Evolutionary conservation across 2,113 vertebrate genomes (phyloP).

Genomic region (Sceloporus tristichus): DNA sequence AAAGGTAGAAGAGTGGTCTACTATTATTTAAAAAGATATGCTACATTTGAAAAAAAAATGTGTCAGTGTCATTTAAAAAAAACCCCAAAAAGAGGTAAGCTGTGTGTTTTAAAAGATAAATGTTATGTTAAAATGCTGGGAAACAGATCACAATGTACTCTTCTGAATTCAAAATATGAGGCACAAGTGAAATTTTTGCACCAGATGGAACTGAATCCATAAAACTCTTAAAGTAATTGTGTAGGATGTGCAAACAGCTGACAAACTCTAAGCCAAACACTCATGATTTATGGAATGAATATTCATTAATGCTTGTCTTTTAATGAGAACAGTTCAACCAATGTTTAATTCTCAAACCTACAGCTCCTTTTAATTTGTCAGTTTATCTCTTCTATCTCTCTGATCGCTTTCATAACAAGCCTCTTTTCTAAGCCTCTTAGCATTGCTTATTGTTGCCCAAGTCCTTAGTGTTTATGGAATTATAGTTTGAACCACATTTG

Average conservation of each 20-base stretch:
- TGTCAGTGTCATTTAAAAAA: conserved; percentile 60
- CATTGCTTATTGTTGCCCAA: not conserved
- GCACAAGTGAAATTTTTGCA: conserved; percentile 43
- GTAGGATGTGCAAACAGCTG: conserved; percentile 12
- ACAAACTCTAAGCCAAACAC: not conserved
- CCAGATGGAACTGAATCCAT: conserved; percentile 27
- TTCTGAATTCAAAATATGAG: conserved; percentile 56
- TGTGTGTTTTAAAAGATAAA: conserved; percentile 75
- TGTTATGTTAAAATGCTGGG: conserved; percentile 73
- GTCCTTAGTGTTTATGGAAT: accelerated
- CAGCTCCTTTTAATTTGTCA: not conserved
- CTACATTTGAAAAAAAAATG: conserved; percentile 59
- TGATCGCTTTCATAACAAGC: not conserved
- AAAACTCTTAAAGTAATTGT: conserved; percentile 44
- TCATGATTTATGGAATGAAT: accelerated
- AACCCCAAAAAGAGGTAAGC: conserved; percentile 72
- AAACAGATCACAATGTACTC: conserved; percentile 65
- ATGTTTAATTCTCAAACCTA: not conserved
- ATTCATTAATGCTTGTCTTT: not conserved
- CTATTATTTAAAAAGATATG: conserved; percentile 55
- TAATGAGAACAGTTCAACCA: conserved; percentile 24
- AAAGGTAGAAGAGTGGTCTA: conserved; percentile 65
- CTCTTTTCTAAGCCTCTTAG: not conserved
- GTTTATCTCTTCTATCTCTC: not conserved
- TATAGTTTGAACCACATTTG: not conserved